phyloP scores from a whole-genome alignment of 2,888 invertebrate species.

The Limnephilus auricula region DNA sequence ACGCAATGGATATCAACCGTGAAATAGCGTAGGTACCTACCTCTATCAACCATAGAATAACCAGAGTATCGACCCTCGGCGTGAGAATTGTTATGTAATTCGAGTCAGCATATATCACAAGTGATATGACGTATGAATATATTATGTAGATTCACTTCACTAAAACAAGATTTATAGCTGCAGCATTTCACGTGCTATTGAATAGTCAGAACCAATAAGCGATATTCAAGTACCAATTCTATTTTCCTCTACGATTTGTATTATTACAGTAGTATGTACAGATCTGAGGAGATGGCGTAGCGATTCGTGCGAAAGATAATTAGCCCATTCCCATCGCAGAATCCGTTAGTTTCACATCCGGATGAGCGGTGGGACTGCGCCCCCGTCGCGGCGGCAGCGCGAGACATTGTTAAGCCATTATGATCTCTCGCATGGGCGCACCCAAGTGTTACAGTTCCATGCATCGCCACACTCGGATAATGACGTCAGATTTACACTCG shows the following conservation, averaged over 20 bases:
- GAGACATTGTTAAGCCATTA: slow-evolving; percentile 62
- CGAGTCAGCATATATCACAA: slow-evolving; percentile 17
- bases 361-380: slow-evolving; percentile 60
- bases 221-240: slow-evolving; percentile 31
- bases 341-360: slow-evolving; percentile 59
- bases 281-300: slow-evolving; percentile 48
- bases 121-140: slow-evolving; percentile 25
- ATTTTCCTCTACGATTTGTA: slow-evolving; percentile 34
- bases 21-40: background rate
- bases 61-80: background rate
- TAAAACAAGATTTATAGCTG: slow-evolving; percentile 18
- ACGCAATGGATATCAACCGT: background rate
- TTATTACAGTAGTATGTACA: background rate
- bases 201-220: slow-evolving; percentile 44
- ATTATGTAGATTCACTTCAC: background rate
- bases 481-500: slow-evolving; percentile 58
- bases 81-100: slow-evolving; percentile 24
- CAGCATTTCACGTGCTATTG: slow-evolving; percentile 41
- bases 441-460: slow-evolving; percentile 57
- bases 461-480: slow-evolving; percentile 60
- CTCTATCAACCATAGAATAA: background rate
- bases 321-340: slow-evolving; percentile 60
- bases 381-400: slow-evolving; percentile 51
- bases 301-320: slow-evolving; percentile 60
- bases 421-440: slow-evolving; percentile 59